Conservation (phyloP, 1,140 invertebrate species). For the Aphelinus certus region DNA sequence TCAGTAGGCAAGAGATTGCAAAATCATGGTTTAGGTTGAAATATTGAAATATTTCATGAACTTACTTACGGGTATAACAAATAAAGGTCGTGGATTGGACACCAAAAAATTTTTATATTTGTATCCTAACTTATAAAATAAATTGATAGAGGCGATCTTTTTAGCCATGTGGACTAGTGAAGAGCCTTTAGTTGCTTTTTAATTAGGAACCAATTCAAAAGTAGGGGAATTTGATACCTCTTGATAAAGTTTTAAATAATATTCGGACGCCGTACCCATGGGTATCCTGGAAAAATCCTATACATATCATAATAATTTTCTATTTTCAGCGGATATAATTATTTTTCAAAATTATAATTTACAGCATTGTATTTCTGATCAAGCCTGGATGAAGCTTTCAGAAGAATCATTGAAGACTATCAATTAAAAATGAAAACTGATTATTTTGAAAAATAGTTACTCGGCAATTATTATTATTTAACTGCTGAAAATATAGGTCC, state of each 20-base stretch:
- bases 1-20: too few relatives aligned
- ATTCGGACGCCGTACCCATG: constrained; percentile 16
- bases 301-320: constrained; percentile 27
- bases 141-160: neutral
- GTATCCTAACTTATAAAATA: too few relatives aligned
- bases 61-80: too few relatives aligned
- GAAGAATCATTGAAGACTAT: too few relatives aligned
- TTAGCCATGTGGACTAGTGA: constrained; percentile 23
- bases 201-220: constrained; percentile 8
- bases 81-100: too few relatives aligned
- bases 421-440: neutral
- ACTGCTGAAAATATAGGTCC: constrained; percentile 7
- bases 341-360: constrained; percentile 14
- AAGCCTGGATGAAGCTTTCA: too few relatives aligned
- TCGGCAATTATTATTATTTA: neutral
- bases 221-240: constrained; percentile 33
- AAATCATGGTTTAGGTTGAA: too few relatives aligned
- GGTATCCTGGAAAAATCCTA: constrained; percentile 37
- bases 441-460: constrained; percentile 16
- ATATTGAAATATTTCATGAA: too few relatives aligned
- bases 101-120: too few relatives aligned
- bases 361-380: too few relatives aligned
- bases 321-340: constrained; percentile 9
- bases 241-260: constrained; percentile 29
- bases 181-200: neutral